phyloP scores from a whole-genome alignment of 1,140 invertebrate genomes.

The Scaptomyza hsui region DNA sequence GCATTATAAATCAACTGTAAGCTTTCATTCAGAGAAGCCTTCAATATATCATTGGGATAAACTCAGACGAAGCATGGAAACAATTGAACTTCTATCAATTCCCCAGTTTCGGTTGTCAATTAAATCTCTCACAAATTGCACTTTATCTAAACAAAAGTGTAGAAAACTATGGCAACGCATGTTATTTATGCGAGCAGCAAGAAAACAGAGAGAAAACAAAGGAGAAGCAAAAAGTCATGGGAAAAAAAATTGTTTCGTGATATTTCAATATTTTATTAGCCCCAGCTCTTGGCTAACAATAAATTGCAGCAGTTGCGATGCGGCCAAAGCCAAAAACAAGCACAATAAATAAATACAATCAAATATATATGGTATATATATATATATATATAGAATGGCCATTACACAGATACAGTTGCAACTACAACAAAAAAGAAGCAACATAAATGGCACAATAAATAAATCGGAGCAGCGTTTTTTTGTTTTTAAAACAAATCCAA shows the following conservation, averaged over 20 bases:
- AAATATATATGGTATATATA: background rate
- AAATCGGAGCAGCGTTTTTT: constrained; percentile 68
- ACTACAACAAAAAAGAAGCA: constrained; percentile 25
- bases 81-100: constrained; percentile 32
- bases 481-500: constrained; percentile 63
- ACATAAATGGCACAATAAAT: constrained; percentile 75
- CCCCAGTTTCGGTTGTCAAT: constrained; percentile 49
- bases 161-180: constrained; percentile 37
- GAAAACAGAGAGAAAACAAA: background rate
- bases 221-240: constrained; percentile 59
- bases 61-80: constrained; percentile 12
- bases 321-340: constrained; percentile 37
- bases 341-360: constrained; percentile 62
- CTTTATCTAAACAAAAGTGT: constrained; percentile 29
- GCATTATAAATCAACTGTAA: constrained; percentile 23
- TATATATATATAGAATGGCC: constrained; percentile 15
- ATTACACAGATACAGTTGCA: constrained; percentile 37
- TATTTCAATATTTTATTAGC: constrained; percentile 81
- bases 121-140: constrained; percentile 42
- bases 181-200: constrained; percentile 29
- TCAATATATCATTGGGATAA: constrained; percentile 27
- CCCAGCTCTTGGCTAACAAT: constrained; percentile 33
- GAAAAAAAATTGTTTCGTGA: constrained; percentile 45
- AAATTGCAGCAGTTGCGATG: constrained; percentile 73
- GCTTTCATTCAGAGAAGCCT: background rate